A percentile compares a stretch with the other conserved stretches of the same genome.
phyloP scores from a whole-genome alignment of 2,888 invertebrate genomes.

The Tetheella fluctuosa region DNA sequence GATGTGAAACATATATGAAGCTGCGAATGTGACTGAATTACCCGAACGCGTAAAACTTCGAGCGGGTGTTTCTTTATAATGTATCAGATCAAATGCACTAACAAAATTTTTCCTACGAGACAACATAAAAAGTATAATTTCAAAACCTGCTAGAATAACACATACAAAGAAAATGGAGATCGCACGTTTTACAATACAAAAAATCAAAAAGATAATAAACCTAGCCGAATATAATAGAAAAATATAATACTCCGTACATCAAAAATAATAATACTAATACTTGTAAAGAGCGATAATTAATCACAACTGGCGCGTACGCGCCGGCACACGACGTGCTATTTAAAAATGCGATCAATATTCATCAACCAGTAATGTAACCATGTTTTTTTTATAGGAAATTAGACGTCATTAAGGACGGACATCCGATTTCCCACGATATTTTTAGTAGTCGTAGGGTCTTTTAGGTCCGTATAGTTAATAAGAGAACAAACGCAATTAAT shows the following conservation, averaged over 20 bases:
- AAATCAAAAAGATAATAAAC: slow-evolving; percentile 24
- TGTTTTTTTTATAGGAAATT: not conserved
- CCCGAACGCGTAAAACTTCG: too few relatives aligned
- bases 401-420: not conserved
- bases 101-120: not conserved
- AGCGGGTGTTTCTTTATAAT: too few relatives aligned
- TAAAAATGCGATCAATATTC: not conserved
- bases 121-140: not conserved
- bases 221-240: slow-evolving; percentile 47
- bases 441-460: too few relatives aligned
- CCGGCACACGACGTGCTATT: not conserved
- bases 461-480: too few relatives aligned
- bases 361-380: not conserved
- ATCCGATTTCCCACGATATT: too few relatives aligned
- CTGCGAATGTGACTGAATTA: too few relatives aligned
- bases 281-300: slow-evolving; percentile 32
- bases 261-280: slow-evolving; percentile 48
- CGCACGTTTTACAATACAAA: slow-evolving; percentile 38
- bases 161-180: slow-evolving; percentile 51
- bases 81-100: too few relatives aligned
- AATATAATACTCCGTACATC: slow-evolving; percentile 52
- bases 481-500: too few relatives aligned
- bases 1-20: too few relatives aligned
- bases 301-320: slow-evolving; percentile 31
- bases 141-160: slow-evolving; percentile 45